Evolutionary conservation across 2,888 invertebrate genomes (phyloP), one percentile per base, ranked within the genome.

Genomic region (Gryllus longicercus): DNA sequence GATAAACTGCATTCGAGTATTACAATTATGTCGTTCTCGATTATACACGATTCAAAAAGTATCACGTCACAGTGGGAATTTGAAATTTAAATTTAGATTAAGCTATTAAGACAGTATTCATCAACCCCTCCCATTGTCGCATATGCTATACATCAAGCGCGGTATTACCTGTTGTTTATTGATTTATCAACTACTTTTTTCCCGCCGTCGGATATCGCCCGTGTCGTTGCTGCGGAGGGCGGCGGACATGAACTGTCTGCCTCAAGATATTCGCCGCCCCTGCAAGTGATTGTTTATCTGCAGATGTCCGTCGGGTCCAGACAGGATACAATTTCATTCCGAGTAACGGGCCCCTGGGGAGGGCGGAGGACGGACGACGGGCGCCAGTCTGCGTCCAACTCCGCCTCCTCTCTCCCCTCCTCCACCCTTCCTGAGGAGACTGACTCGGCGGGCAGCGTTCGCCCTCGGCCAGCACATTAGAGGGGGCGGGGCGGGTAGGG

Each of bases 61-160:
- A n/a, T 63, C n/a, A 18, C 63, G 63, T 63, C n/a, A 63, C 63
- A 63, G 14, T n/a, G n/a, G 63, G n/a, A 63, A 63, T 63, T 63
- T 63, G 63, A 18, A 14, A 63, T 63, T 63, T 63, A 63, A 63
- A 63, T 63, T 63, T n/a, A 63, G 16, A 63, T 63, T 63, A 63
- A 63, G n/a, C 63, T 63, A 63, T 63, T 63, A 63, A 63, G 63
- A 63, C 63, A 63, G n/a, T 63, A 63, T 63, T 63, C 63, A n/a
- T 63, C 63, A 63, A 63, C 63, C 63, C n/a, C 63, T 63, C n/a
- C 63, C 63, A 63, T n/a, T 18, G n/a, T 14, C 63, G 63, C 16
- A 38, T 63, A 14, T 14, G n/a, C 63, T n/a, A 14, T n/a, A 63
- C n/a, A 63, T 63, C 63, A 63, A 63, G 63, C 63, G 63, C 11